These are phyloP conservation scores for Danio rerio DNA, from an alignment of 2,113 vertebrate genomes.

Conservation along the genomic window GRCz12tu NC_133191.1:17183001-17183500, in stretches of 20 bases:
- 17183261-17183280: not conserved
- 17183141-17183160: slow-evolving; percentile 46
- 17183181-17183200: slow-evolving; percentile 75
- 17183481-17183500: not conserved
- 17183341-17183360: slow-evolving; percentile 20
- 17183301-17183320: not conserved
- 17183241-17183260: slow-evolving; percentile 3
- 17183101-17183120: slow-evolving; percentile 3
- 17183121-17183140: slow-evolving; percentile 52
- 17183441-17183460: not conserved
- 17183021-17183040: not conserved
- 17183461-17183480: slow-evolving; percentile 65
- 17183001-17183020: slow-evolving; percentile 23
- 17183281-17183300: slow-evolving; percentile 20
- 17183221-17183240: slow-evolving; percentile 57
- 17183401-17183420: not conserved
- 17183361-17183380: not conserved
- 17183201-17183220: slow-evolving; percentile 35
- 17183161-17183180: slow-evolving; percentile 55
- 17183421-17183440: not conserved
- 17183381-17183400: not conserved
- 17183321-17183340: not conserved
- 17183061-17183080: slow-evolving; percentile 8
- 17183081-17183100: slow-evolving; percentile 48
- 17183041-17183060: slow-evolving; percentile 3